Evolutionary conservation across 2,888 invertebrate genomes (phyloP).

Genomic region (Microplitis deprimator): DNA sequence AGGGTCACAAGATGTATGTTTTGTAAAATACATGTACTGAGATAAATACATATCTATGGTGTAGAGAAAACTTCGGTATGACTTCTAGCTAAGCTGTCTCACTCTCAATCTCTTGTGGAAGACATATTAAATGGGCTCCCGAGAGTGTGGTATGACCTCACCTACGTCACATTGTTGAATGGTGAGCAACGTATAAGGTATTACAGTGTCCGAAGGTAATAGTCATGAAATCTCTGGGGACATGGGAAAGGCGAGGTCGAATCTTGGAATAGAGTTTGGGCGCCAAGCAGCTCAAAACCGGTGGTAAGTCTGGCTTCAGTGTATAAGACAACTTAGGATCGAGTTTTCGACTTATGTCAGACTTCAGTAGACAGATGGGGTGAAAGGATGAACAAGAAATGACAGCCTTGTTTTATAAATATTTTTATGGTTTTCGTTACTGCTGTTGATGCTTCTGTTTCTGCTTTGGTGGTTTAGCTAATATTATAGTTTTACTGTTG

Average conservation of each 20-base stretch:
- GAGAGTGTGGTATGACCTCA: constrained; percentile 60
- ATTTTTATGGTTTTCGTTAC: neutral
- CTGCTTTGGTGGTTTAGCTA: neutral
- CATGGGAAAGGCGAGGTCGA: constrained; percentile 23
- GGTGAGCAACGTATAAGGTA: constrained; percentile 51
- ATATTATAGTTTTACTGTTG: neutral
- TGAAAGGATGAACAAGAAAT: neutral
- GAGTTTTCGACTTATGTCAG: neutral
- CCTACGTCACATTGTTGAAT: constrained; percentile 49
- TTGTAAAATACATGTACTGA: constrained; percentile 19
- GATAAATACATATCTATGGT: constrained; percentile 25
- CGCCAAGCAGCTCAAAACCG: neutral
- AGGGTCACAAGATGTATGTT: constrained; percentile 19
- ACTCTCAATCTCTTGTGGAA: constrained; percentile 40
- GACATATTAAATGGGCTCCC: constrained; percentile 63
- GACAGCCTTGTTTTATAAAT: neutral
- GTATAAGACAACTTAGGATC: neutral
- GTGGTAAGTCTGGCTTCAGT: neutral
- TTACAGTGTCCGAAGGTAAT: constrained; percentile 48
- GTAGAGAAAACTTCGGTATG: constrained; percentile 9
- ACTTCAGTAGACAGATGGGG: neutral
- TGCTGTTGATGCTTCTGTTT: neutral
- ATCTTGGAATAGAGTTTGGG: neutral
- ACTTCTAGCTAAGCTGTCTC: neutral
- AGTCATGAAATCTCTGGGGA: constrained; percentile 49